Base-by-base conservation (phyloP, 2,888 invertebrate species). In the Parapristionchus giblindavisi region DNA sequence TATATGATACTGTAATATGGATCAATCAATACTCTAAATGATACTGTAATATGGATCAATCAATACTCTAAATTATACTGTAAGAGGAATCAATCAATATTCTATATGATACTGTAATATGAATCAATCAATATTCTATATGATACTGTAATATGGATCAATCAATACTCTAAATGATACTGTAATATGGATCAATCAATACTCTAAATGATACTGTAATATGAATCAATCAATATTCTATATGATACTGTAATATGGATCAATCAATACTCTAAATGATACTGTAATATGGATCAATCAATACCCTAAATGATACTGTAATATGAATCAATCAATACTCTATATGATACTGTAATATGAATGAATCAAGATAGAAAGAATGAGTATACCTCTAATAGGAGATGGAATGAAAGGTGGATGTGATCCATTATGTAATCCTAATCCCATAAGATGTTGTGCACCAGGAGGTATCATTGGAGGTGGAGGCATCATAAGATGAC, bases 351-450 rank as follows among this genome's bases (percentile, higher is more conserved):
- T 29, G 32, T 32, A 29, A 58, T 29, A n/a, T n/a, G n/a, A n/a
- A n/a, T n/a, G n/a, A n/a, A n/a, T n/a, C n/a, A n/a, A n/a, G n/a
- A n/a, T n/a, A n/a, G n/a, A n/a, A n/a, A n/a, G n/a, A n/a, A n/a
- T n/a, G n/a, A 6, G 36, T 0, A 1, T 40, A 61, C 61, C 61
- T 61, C 61, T 61, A 38, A 61, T 61, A 4, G 61, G 61, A 4
- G 61, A 61, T 14, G 61, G 61, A n/a, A 61, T 40, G 61, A 61
- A 61, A 24, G 61, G 61, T 6, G 61, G 61, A n/a, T n/a, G n/a
- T 14, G 40, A 11, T 38, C 61, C 61, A 40, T 61, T 61, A 24
- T 24, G 38, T 24, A 61, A 40, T 36, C 61, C 61, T 1, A 60
- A n/a, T 8, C 27, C 27, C n/a, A 36, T 27, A 27, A 61, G 40